Base-by-base conservation (phyloP, 2,888 invertebrate species). In the Mantis religiosa region DNA sequence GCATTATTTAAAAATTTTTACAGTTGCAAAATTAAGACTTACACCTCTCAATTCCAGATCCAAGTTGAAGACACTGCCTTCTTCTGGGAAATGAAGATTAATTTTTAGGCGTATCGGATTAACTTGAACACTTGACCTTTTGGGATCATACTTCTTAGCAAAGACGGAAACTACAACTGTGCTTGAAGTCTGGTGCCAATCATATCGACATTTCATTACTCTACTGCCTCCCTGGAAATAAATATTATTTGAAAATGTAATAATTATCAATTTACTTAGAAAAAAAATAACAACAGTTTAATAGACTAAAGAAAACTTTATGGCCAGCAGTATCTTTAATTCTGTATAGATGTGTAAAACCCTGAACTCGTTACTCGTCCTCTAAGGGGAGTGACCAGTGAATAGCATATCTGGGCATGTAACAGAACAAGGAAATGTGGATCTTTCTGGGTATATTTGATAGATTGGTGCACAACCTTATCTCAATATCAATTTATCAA, bases 181-280 rank as follows among this genome's bases (percentile, higher is more conserved):
- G 0, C 96, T 95, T 0, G 96, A 96, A 0, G 99, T 99, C 94
- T 99, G 99, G 93, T 99, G 98, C 97, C 98, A 98, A 93, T 99
- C 99, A 95, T 97, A 96, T 34, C 98, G 95, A 92, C 99, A 99
- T 89, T 95, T 94, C 0, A 95, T 94, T 85, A 94, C 95, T 87
- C 94, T 94, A 89, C 95, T 93, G 4, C 93, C 91, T 90, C 94
- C 93, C 95, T 96, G 92, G 82, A 94, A 93, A 28, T 90, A 89
- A 83, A 87, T 89, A 86, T 34, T 89, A 71, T 3, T 20, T 71
- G 41, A 41, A 83, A 30, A 2, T 27, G 27, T 82, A 82, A 82
- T 82, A 12, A 25, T n/a, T 27, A 6, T 25, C 82, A 41, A 41
- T 41, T 41, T 41, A 41, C 41, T 34, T 34, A 34, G 2, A 2